Conservation (phyloP, 2,797 vertebrate species). For the Monodelphis domestica region DNA sequence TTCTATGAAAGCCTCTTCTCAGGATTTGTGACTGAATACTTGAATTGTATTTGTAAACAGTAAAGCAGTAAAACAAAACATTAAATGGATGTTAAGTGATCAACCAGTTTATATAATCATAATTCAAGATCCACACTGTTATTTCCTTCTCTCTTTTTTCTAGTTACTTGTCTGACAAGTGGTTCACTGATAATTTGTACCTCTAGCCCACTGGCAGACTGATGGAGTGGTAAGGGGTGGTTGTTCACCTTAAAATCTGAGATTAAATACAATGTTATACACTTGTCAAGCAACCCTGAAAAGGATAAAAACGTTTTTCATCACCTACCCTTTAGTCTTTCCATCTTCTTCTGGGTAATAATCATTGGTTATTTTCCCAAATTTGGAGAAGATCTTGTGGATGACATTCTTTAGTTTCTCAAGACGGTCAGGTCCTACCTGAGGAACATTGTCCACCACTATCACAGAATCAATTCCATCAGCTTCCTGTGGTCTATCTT, state of each 20-base stretch:
- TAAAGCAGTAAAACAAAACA: neutral
- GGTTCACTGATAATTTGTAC: too few relatives aligned
- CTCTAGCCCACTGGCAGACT: neutral
- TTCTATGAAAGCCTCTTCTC: neutral
- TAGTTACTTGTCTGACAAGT: neutral
- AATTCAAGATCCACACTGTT: neutral
- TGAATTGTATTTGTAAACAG: neutral
- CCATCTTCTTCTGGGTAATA: slow-evolving; percentile 97
- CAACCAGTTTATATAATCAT: fast-evolving
- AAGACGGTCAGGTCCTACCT: slow-evolving; percentile 94
- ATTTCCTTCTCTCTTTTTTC: fast-evolving
- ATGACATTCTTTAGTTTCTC: slow-evolving; percentile 99
- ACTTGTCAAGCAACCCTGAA: neutral
- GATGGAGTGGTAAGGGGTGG: neutral
- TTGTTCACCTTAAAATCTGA: fast-evolving
- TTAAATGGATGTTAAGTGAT: neutral
- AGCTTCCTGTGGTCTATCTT: slow-evolving; percentile 93
- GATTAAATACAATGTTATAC: too few relatives aligned
- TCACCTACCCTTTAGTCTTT: slow-evolving; percentile 93
- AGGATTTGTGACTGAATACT: neutral
- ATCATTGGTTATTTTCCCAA: slow-evolving; percentile 97
- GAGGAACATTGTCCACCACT: slow-evolving; percentile 96
- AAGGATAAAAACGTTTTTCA: too few relatives aligned
- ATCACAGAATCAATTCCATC: slow-evolving; percentile 97
- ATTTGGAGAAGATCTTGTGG: slow-evolving; percentile 99